Evolutionary conservation across 2,797 vertebrate species (phyloP).

Genomic region (Eospalax fontanierii): DNA sequence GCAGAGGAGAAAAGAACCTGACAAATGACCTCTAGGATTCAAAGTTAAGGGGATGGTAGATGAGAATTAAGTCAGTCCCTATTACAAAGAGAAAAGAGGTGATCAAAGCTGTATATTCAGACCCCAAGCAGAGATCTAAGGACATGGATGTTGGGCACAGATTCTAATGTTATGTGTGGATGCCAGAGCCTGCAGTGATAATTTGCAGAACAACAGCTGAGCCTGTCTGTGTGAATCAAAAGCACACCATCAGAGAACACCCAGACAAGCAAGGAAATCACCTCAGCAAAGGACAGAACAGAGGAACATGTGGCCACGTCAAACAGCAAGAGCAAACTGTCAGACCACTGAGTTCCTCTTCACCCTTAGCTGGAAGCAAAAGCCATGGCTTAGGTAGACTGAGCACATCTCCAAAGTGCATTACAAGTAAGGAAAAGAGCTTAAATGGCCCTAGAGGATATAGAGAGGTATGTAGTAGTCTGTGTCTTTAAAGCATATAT

Average conservation of each 20-base stretch:
- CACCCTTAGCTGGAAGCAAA: background rate
- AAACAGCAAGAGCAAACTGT: background rate
- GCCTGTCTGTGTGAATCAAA: background rate
- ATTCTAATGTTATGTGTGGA: background rate
- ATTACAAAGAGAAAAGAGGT: background rate
- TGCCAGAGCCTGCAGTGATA: background rate
- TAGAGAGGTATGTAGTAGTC: background rate
- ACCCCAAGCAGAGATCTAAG: background rate
- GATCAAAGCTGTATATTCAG: no score
- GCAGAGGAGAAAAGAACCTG: background rate
- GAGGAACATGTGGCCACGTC: background rate
- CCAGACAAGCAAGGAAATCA: background rate
- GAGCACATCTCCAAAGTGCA: no score
- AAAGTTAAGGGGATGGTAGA: background rate
- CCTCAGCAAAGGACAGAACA: background rate
- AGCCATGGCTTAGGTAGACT: background rate
- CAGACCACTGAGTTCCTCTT: background rate
- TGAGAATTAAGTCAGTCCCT: background rate
- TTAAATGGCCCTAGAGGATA: background rate
- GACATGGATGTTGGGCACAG: background rate
- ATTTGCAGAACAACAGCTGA: background rate
- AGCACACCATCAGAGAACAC: background rate
- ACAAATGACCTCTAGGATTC: background rate
- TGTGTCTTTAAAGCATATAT: background rate
- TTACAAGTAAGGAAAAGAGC: background rate